Evolutionary conservation across 2,113 vertebrate genomes (phyloP).

Genomic region (Lophochroa leadbeateri): DNA sequence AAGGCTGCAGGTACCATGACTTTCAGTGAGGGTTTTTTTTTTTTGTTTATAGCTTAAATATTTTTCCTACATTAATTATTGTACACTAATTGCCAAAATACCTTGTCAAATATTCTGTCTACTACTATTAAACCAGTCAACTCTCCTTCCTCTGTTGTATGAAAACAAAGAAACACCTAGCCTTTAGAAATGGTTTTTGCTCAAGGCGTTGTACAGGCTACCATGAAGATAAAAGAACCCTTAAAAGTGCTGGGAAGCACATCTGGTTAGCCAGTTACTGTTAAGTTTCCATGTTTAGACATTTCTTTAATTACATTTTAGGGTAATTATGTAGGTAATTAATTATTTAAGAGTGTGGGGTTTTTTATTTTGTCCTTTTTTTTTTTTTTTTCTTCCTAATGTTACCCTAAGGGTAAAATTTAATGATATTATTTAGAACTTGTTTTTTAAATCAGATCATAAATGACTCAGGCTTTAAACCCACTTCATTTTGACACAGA

Average conservation of each 20-base stretch:
- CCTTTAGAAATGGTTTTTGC: slow-evolving; percentile 26
- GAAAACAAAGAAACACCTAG: slow-evolving; percentile 21
- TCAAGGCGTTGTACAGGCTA: slow-evolving; percentile 68
- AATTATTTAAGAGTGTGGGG: neutral
- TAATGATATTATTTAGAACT: slow-evolving; percentile 68
- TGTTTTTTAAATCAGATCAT: neutral
- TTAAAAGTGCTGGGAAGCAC: slow-evolving; percentile 43
- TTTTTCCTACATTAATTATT: neutral
- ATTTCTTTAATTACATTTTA: slow-evolving; percentile 75
- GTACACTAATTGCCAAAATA: neutral
- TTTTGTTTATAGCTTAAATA: neutral
- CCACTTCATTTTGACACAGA: neutral
- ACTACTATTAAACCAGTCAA: neutral
- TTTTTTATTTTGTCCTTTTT: neutral
- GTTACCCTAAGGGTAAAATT: slow-evolving; percentile 63
- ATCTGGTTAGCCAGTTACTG: slow-evolving; percentile 61
- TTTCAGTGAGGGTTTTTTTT: neutral
- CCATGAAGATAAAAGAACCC: slow-evolving; percentile 55
- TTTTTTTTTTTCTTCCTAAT: neutral
- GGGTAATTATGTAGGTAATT: too few relatives aligned
- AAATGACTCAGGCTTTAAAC: neutral
- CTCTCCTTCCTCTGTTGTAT: neutral
- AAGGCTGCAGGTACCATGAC: neutral
- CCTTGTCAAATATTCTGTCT: neutral
- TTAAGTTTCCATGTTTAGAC: slow-evolving; percentile 32